phyloP scores from a whole-genome alignment of 2,113 vertebrate genomes.

The Oryzias celebensis region DNA sequence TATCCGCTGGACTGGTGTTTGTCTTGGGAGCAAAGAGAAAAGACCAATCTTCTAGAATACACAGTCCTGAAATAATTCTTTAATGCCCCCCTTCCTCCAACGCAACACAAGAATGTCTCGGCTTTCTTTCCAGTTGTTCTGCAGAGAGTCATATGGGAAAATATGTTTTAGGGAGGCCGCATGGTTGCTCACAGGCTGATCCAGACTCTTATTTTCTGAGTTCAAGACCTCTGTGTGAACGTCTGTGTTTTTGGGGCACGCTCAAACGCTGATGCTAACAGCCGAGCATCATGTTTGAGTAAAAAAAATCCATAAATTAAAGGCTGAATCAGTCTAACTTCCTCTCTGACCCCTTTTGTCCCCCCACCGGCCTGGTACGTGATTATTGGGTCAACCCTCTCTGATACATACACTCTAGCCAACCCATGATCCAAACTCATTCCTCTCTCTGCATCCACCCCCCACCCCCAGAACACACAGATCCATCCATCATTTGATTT shows the following conservation, averaged over 20 bases:
- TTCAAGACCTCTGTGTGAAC: constrained; percentile 19
- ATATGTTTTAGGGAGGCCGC: constrained; percentile 63
- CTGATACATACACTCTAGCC: constrained; percentile 43
- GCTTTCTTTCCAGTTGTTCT: constrained; percentile 33
- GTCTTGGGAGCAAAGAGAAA: constrained; percentile 66
- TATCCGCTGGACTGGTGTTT: constrained; percentile 73
- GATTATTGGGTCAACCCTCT: neutral
- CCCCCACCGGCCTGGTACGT: neutral
- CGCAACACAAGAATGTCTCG: constrained; percentile 59
- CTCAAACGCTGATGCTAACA: constrained; percentile 8
- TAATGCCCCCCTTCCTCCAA: constrained; percentile 50
- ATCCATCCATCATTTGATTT: constrained; percentile 73
- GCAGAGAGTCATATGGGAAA: constrained; percentile 70
- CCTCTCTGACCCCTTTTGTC: constrained; percentile 4
- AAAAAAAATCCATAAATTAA: constrained; percentile 30
- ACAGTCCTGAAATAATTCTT: constrained; percentile 77
- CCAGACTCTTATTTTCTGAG: neutral
- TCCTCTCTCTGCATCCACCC: constrained; percentile 29
- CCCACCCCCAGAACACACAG: neutral
- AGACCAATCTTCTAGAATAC: constrained; percentile 77
- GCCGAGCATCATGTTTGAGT: constrained; percentile 23
- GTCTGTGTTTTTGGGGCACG: constrained; percentile 8
- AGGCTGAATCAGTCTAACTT: constrained; percentile 3
- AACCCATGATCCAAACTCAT: constrained; percentile 60
- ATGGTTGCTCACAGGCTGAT: constrained; percentile 53